These are phyloP conservation scores for Alexandromys fortis DNA, from an alignment of 2,113 vertebrate genomes.

Conservation along the genomic window DNA sequence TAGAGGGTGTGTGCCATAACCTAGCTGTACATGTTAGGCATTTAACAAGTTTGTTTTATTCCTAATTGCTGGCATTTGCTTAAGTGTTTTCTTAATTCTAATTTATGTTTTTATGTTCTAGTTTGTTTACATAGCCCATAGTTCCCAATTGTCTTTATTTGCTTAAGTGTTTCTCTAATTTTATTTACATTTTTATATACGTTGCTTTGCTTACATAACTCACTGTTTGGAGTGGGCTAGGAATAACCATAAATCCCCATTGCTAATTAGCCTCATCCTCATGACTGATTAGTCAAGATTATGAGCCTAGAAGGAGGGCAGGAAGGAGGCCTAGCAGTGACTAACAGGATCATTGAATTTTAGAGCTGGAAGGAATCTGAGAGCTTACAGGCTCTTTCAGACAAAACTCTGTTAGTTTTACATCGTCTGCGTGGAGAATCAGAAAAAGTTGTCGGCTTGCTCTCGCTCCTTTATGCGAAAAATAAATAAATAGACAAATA, in stretches of 20 bases:
- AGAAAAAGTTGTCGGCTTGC: conserved; percentile 43
- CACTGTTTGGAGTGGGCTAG: conserved; percentile 71
- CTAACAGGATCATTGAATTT: conserved; percentile 70
- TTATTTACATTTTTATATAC: conserved; percentile 80
- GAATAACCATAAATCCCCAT: conserved; percentile 78
- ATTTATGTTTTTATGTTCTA: conserved; percentile 79
- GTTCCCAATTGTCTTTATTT: conserved; percentile 81
- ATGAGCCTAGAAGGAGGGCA: conserved; percentile 73
- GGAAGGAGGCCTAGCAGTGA: conserved; percentile 52
- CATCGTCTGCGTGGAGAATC: neutral
- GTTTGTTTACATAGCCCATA: conserved; percentile 78
- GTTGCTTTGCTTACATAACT: conserved; percentile 76
- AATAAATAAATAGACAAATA: neutral
- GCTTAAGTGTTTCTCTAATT: conserved; percentile 80
- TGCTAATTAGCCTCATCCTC: conserved; percentile 76
- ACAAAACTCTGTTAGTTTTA: conserved; percentile 49
- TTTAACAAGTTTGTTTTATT: conserved; percentile 76
- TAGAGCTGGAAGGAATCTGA: conserved; percentile 61
- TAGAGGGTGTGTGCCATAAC: conserved; percentile 64
- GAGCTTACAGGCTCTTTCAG: conserved; percentile 38
- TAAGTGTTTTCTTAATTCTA: conserved; percentile 81
- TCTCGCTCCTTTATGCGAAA: conserved; percentile 53
- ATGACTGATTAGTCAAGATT: conserved; percentile 80
- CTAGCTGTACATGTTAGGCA: conserved; percentile 50
- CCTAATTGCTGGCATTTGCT: conserved; percentile 78